Conservation (phyloP, 2,888 invertebrate genomes). For the Lymantria dispar region DNA sequence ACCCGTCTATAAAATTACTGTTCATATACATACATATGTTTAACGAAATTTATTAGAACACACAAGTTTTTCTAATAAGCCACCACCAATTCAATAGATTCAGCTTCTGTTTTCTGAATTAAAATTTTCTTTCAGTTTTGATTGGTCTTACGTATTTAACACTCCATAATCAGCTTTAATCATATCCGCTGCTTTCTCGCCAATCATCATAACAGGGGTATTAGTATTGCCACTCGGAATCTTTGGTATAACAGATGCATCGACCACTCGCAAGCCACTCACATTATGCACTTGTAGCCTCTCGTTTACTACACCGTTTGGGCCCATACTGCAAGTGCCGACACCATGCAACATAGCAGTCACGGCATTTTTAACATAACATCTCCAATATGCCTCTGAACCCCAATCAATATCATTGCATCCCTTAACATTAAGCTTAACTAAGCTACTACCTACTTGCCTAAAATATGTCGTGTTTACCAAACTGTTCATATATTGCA, state of each 20-base stretch:
- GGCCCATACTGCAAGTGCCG: conserved; percentile 69
- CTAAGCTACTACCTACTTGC: conserved; percentile 43
- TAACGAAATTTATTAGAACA: no score
- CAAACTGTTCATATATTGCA: conserved; percentile 50
- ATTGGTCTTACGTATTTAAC: background rate
- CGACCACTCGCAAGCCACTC: conserved; percentile 54
- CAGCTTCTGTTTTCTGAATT: no score
- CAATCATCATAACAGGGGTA: conserved; percentile 69
- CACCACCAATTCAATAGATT: no score
- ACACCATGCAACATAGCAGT: conserved; percentile 84
- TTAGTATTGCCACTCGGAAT: conserved; percentile 38
- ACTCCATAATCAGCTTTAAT: conserved; percentile 44
- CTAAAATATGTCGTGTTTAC: conserved; percentile 53
- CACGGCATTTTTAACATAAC: conserved; percentile 80
- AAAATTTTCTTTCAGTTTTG: no score
- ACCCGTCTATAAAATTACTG: no score
- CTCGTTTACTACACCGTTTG: conserved; percentile 49
- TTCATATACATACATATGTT: no score
- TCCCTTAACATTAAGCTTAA: conserved; percentile 62
- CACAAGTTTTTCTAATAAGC: no score
- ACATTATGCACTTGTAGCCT: conserved; percentile 41
- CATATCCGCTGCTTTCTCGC: conserved; percentile 39
- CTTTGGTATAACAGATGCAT: conserved; percentile 68
- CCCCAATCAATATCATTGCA: conserved; percentile 76
- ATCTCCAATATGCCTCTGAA: conserved; percentile 84